These are phyloP conservation scores for Tuta absoluta DNA, from an alignment of 2,888 invertebrate genomes.

Conservation along the genomic window DNA sequence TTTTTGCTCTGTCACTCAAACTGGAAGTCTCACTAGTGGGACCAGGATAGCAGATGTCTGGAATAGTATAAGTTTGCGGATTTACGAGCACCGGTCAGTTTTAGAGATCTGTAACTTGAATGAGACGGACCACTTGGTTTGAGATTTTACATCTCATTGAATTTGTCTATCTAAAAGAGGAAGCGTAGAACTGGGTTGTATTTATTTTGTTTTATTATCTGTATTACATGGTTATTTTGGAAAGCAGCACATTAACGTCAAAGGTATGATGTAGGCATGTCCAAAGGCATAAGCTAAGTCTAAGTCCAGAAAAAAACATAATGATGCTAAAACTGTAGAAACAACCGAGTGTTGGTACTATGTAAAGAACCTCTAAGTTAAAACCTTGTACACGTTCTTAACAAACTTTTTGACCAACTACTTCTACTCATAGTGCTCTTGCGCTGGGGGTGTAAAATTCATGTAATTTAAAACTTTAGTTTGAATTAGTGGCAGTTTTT, in stretches of 20 bases:
- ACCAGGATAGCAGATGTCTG: conserved; percentile 52
- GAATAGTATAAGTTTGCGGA: conserved; percentile 53
- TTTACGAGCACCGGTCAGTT: conserved; percentile 50
- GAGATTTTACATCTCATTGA: background rate
- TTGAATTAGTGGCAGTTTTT: conserved; percentile 53
- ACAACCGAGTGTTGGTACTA: no score
- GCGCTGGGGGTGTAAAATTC: conserved; percentile 52
- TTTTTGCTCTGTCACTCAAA: conserved; percentile 37
- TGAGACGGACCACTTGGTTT: background rate
- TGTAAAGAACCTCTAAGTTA: background rate
- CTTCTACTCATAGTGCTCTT: conserved; percentile 35
- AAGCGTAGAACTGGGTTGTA: background rate
- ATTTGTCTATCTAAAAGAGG: background rate
- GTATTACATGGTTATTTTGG: no score
- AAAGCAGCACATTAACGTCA: no score
- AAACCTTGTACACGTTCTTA: background rate
- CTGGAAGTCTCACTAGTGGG: conserved; percentile 41
- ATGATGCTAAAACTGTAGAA: no score
- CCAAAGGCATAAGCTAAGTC: no score
- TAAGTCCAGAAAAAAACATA: no score
- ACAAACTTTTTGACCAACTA: conserved; percentile 45
- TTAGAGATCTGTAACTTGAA: conserved; percentile 13
- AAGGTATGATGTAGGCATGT: no score
- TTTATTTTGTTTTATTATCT: background rate
- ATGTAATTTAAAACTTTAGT: conserved; percentile 53